Evolutionary conservation across 1,140 invertebrate genomes (phyloP).

Genomic region (Oreohelix idahoensis): DNA sequence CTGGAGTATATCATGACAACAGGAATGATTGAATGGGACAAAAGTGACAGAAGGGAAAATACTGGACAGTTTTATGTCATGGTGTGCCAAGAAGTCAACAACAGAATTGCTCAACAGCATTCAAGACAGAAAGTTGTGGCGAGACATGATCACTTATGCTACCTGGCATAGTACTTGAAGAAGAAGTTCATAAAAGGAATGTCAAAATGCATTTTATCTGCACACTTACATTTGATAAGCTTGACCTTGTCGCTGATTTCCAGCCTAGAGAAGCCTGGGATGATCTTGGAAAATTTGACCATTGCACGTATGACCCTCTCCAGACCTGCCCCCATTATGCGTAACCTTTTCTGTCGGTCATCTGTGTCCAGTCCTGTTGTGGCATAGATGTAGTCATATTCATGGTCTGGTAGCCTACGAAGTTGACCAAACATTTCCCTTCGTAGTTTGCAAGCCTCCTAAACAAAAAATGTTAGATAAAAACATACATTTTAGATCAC

Average conservation of each 20-base stretch:
- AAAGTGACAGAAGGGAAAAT: too few species aligned
- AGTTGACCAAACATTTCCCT: slow-evolving; percentile 18
- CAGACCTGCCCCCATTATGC: background rate
- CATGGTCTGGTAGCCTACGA: slow-evolving; percentile 11
- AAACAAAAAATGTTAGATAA: too few species aligned
- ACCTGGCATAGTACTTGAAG: too few species aligned
- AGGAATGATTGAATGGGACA: too few species aligned
- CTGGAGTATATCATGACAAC: too few species aligned
- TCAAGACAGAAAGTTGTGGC: too few species aligned
- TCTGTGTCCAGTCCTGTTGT: slow-evolving; percentile 25
- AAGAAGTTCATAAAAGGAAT: too few species aligned
- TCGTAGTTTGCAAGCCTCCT: background rate
- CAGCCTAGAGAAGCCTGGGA: slow-evolving; percentile 13
- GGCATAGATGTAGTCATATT: slow-evolving; percentile 31
- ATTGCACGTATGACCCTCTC: slow-evolving; percentile 21
- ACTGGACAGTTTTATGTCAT: too few species aligned
- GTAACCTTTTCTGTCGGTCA: background rate
- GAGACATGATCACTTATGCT: too few species aligned
- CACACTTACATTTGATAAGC: slow-evolving; percentile 30
- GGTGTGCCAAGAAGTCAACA: too few species aligned
- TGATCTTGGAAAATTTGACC: slow-evolving; percentile 30
- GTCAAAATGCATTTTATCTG: background rate
- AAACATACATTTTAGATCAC: too few species aligned
- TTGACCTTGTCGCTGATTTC: background rate
- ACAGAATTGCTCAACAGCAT: too few species aligned